A percentile compares a stretch with the other conserved stretches of the same genome.
phyloP scores from a whole-genome alignment of 2,888 invertebrate species.

The Drosophila dives region DNA sequence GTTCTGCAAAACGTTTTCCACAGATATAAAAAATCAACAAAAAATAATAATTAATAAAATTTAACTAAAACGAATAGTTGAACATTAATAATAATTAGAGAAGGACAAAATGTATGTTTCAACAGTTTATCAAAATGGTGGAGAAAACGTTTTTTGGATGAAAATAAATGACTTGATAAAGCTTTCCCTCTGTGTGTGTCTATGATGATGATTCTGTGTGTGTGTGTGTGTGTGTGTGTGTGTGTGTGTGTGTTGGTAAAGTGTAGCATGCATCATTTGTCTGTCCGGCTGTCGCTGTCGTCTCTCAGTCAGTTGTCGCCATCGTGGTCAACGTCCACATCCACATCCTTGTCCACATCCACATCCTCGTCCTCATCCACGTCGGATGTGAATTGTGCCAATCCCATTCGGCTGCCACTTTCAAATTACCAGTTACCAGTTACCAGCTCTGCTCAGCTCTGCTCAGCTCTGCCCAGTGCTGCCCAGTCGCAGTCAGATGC shows the following conservation, averaged over 20 bases:
- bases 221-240: slow-evolving; percentile 1
- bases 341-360: neutral
- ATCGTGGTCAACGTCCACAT: slow-evolving; percentile 40
- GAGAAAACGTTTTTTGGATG: slow-evolving; percentile 30
- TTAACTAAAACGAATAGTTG: neutral
- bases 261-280: slow-evolving; percentile 61
- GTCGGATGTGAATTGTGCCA: slow-evolving; percentile 49
- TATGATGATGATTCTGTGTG: slow-evolving; percentile 1
- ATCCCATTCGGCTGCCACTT: slow-evolving; percentile 42
- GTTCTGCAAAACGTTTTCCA: slow-evolving; percentile 13
- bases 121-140: neutral
- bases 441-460: neutral
- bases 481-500: slow-evolving; percentile 36
- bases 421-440: slow-evolving; percentile 27
- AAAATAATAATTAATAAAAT: neutral
- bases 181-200: slow-evolving; percentile 17
- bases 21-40: neutral
- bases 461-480: neutral
- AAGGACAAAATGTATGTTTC: neutral
- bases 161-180: slow-evolving; percentile 30
- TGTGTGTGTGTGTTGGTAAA: slow-evolving; percentile 35
- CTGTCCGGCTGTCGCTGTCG: slow-evolving; percentile 23
- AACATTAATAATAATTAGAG: neutral
- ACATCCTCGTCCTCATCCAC: slow-evolving; percentile 21
- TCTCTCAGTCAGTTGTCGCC: slow-evolving; percentile 61